Conservation (phyloP, 2,113 vertebrate species). For the Carassius gibelio region DNA sequence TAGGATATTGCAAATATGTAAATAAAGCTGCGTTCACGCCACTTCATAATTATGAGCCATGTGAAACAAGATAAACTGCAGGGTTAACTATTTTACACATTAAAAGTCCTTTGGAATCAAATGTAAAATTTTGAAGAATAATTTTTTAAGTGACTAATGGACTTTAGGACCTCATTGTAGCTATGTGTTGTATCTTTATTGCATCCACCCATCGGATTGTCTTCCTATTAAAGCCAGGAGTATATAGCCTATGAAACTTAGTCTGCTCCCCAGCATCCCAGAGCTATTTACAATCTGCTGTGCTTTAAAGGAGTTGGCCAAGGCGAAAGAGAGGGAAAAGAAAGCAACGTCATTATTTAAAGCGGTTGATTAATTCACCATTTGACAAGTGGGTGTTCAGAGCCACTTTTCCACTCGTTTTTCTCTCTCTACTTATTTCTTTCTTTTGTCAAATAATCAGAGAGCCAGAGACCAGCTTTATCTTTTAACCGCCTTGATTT, state of each 20-base stretch:
- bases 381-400: conserved; percentile 2
- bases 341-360: conserved; percentile 26
- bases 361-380: not conserved
- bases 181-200: not conserved
- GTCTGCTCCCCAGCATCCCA: conserved; percentile 60
- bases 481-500: conserved; percentile 7
- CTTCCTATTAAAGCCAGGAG: conserved; percentile 25
- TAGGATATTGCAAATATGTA: too few relatives aligned
- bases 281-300: conserved; percentile 64
- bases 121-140: too few relatives aligned
- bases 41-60: too few relatives aligned
- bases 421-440: not conserved
- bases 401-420: not conserved
- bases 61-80: too few relatives aligned
- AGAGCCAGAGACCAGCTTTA: conserved; percentile 1
- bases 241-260: conserved; percentile 49
- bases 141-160: not conserved
- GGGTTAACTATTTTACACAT: too few relatives aligned
- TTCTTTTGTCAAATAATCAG: conserved; percentile 3
- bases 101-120: too few relatives aligned
- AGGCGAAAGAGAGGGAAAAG: conserved; percentile 54
- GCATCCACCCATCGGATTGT: not conserved
- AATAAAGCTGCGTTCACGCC: too few relatives aligned
- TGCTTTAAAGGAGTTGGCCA: conserved; percentile 41
- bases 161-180: not conserved